Base-by-base conservation (phyloP, 2,888 invertebrate species). In the Deilephila porcellus region DNA sequence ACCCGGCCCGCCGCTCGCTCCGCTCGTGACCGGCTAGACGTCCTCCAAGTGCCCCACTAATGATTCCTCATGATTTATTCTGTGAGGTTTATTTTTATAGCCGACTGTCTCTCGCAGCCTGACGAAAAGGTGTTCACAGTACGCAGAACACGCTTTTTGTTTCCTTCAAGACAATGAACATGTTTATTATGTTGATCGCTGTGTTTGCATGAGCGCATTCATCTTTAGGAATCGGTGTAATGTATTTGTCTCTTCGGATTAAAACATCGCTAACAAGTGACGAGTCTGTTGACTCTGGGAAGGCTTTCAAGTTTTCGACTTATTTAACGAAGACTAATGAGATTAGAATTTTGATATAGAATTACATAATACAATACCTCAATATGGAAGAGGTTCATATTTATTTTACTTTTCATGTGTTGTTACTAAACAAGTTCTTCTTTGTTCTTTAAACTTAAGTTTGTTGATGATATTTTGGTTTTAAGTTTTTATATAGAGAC, bases 41-140 rank as follows among this genome's bases (percentile, higher is more conserved):
- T 45, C 71, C 64, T 74, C 76, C 79, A 80, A 83, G 82, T 83
- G 82, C 86, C 83, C 84, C 89, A 86, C 92, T 93, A 93, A 93
- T 93, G 93, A 93, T 93, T 86, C 90, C 85, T 86, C 90, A 93
- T 93, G 92, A 93, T 93, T 92, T 93, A 93, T 93, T 90, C 90
- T 87, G 85, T 82, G 83, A 85, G 86, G 88, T 88, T 84, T 67
- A 67, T 88, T 90, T 92, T 92, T 91, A 92, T 90, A 85, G 89
- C 85, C 78, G 86, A 82, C 85, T 83, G 88, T 88, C 86, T 86
- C 85, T 80, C 60, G 73, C 53, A 53, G 71, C 62, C 73, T 84
- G 85, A 82, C 83, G 83, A 83, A 80, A 86, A 89, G 88, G 89
- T 90, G 88, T 86, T 84, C 78, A 75, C 56, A 77, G 79, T 73